Evolutionary conservation across 2,113 vertebrate species (phyloP).

Genomic region (Catharus bicknelli): DNA sequence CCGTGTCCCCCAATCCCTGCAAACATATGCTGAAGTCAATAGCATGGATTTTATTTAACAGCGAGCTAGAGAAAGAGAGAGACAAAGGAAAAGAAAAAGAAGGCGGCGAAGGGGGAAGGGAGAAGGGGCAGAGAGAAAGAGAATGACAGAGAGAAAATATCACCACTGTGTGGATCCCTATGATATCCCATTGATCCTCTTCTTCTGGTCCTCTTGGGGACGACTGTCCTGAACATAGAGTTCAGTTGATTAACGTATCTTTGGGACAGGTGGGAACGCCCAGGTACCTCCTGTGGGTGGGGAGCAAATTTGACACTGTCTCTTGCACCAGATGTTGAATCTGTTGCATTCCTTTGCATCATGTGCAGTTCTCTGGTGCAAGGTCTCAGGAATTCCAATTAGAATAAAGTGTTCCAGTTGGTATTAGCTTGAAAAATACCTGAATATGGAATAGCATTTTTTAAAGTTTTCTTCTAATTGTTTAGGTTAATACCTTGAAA

Average conservation of each 20-base stretch:
- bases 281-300: too few species aligned
- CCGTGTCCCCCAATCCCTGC: too few species aligned
- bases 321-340: neutral
- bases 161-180: neutral
- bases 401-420: neutral
- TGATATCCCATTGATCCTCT: neutral
- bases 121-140: neutral
- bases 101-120: accelerated
- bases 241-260: neutral
- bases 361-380: neutral
- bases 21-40: neutral
- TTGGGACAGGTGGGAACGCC: neutral
- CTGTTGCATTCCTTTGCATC: neutral
- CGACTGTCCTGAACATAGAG: neutral
- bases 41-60: neutral
- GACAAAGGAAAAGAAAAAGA: neutral
- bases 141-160: neutral
- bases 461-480: neutral
- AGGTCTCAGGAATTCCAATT: neutral
- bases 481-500: neutral
- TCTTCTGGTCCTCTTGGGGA: neutral
- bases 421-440: neutral
- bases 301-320: neutral
- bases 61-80: neutral
- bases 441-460: neutral